Evolutionary conservation across 37 sponge, comb jelly and placozoan genomes (phyloP).

Genomic region (Dysidea cf. avara): DNA sequence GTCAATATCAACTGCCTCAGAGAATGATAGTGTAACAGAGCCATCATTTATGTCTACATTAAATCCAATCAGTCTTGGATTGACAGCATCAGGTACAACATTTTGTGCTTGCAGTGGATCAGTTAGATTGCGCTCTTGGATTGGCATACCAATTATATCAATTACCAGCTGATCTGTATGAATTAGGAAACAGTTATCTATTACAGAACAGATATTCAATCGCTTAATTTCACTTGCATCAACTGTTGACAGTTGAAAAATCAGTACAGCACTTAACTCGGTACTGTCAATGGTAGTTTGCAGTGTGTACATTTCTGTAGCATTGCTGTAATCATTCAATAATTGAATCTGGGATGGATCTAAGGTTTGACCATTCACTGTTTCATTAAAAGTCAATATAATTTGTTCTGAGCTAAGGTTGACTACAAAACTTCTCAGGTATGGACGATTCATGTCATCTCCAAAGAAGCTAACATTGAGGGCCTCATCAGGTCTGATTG

Average conservation of each 20-base stretch:
- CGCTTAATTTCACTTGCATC: constrained; percentile 57
- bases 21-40: constrained; percentile 49
- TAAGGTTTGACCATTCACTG: constrained; percentile 65
- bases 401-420: constrained; percentile 45
- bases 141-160: constrained; percentile 54
- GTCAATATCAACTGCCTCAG: constrained; percentile 56
- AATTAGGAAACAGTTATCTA: constrained; percentile 44
- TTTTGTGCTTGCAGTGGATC: constrained; percentile 35
- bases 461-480: constrained; percentile 30
- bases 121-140: constrained; percentile 18
- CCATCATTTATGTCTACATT: constrained; percentile 53
- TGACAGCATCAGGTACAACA: constrained; percentile 51
- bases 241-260: constrained; percentile 39
- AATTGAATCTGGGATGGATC: constrained; percentile 56
- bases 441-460: constrained; percentile 66
- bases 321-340: constrained; percentile 22
- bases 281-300: background rate
- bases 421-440: constrained; percentile 47
- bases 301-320: constrained; percentile 52
- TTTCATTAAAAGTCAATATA: constrained; percentile 77
- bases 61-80: constrained; percentile 59
- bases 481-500: constrained; percentile 48
- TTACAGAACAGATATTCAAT: constrained; percentile 38
- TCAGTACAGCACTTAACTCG: constrained; percentile 30
- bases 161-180: constrained; percentile 42